Evolutionary conservation across 2,888 invertebrate genomes (phyloP).

Genomic region (Diogma glabrata): DNA sequence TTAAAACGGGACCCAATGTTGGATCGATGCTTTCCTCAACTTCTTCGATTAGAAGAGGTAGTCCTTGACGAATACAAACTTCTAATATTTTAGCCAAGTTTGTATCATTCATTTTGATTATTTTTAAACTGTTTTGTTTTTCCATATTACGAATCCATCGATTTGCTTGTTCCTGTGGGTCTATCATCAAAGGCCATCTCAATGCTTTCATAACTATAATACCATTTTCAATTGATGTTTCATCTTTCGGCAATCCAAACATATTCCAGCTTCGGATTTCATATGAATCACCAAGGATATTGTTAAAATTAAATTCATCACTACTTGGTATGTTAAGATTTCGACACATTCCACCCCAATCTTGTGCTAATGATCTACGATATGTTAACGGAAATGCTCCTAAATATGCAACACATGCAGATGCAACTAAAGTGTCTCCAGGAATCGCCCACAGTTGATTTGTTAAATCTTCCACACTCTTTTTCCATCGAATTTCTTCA

Average conservation of each 20-base stretch:
- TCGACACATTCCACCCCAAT: constrained; percentile 58
- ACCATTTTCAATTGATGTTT: constrained; percentile 84
- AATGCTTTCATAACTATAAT: constrained; percentile 74
- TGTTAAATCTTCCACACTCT: constrained; percentile 52
- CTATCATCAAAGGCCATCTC: constrained; percentile 85
- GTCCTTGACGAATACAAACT: constrained; percentile 64
- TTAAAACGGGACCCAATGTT: constrained; percentile 67
- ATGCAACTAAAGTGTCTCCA: constrained; percentile 78
- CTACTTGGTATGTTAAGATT: constrained; percentile 60
- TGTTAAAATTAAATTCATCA: constrained; percentile 52
- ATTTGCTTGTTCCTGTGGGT: constrained; percentile 92
- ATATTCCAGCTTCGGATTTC: constrained; percentile 85
- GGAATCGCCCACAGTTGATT: constrained; percentile 57
- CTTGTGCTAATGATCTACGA: constrained; percentile 49
- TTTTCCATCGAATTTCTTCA: constrained; percentile 76
- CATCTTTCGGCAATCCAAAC: constrained; percentile 76
- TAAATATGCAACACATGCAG: constrained; percentile 80
- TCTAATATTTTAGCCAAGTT: constrained; percentile 68
- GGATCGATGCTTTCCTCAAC: constrained; percentile 82
- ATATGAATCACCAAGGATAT: constrained; percentile 68
- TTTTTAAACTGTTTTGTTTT: constrained; percentile 54
- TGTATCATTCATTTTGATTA: constrained; percentile 68
- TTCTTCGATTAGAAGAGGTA: constrained; percentile 79
- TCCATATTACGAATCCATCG: constrained; percentile 89
- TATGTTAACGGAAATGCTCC: constrained; percentile 76